These are phyloP conservation scores for Enteromius mattozi DNA, from an alignment of 2,797 vertebrate genomes.

Conservation along the genomic window DNA sequence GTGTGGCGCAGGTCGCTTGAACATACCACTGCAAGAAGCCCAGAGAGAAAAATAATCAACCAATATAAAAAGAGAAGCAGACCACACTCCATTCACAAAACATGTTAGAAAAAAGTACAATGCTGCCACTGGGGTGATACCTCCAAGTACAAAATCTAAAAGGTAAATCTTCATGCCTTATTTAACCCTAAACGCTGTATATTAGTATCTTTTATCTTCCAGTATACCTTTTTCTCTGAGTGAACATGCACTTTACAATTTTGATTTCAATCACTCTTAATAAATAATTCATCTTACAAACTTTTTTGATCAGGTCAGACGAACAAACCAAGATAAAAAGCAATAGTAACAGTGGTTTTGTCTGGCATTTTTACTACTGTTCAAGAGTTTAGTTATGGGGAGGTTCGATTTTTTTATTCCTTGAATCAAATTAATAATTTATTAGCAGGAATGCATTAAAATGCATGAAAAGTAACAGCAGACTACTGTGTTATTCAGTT, in stretches of 20 bases:
- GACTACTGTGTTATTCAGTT: not conserved
- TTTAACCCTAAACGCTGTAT: not conserved
- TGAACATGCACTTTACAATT: too few species aligned
- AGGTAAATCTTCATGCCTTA: not conserved
- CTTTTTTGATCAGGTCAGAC: not conserved
- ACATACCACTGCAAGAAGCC: slow-evolving; percentile 82
- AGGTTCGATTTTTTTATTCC: not conserved
- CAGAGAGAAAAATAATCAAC: not conserved
- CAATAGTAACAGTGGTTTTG: not conserved
- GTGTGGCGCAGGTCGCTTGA: slow-evolving; percentile 87
- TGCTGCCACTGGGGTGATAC: not conserved
- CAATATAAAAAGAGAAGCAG: not conserved
- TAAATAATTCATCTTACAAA: not conserved
- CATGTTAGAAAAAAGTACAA: not conserved
- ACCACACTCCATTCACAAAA: not conserved
- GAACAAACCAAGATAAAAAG: not conserved
- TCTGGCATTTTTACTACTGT: not conserved
- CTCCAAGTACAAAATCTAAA: not conserved
- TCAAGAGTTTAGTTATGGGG: not conserved
- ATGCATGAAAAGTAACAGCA: not conserved
- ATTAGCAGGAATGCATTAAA: not conserved
- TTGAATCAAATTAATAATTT: not conserved
- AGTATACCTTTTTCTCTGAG: not conserved
- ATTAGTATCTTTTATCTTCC: not conserved
- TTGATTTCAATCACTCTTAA: not conserved